Percentiles rank a stretch among this genome's conserved stretches.
Evolutionary conservation across 2,888 invertebrate species (phyloP).

Genomic region (Protophormia terraenovae): DNA sequence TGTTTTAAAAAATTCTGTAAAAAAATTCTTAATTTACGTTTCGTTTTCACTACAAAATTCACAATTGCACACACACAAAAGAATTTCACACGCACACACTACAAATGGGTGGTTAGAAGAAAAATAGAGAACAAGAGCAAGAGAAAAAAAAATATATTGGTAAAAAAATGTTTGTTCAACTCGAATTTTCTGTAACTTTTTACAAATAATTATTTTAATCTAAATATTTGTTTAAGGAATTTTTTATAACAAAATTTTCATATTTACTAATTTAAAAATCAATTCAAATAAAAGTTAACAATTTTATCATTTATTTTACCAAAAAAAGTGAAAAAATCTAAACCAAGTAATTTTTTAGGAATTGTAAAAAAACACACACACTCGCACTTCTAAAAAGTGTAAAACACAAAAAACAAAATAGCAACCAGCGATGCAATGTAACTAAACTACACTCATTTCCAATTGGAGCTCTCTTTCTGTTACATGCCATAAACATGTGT

Average conservation of each 20-base stretch:
- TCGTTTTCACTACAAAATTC: constrained; percentile 29
- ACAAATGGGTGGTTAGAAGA: constrained; percentile 52
- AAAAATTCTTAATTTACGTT: constrained; percentile 25
- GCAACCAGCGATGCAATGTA: constrained; percentile 52
- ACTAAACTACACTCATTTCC: constrained; percentile 12
- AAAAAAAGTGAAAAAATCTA: constrained; percentile 15
- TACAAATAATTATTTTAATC: neutral
- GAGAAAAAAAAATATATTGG: constrained; percentile 9
- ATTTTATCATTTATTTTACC: constrained; percentile 2
- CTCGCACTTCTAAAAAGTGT: neutral
- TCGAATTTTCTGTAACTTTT: constrained; percentile 23
- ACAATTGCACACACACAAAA: constrained; percentile 26
- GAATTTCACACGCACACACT: constrained; percentile 7
- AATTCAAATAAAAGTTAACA: neutral
- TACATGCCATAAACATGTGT: neutral
- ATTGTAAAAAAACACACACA: constrained; percentile 59
- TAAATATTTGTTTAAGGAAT: neutral
- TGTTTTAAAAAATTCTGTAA: constrained; percentile 16
- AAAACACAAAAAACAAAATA: constrained; percentile 57
- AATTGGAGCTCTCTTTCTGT: constrained; percentile 43
- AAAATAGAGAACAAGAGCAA: constrained; percentile 33
- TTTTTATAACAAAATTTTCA: neutral
- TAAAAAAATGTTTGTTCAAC: constrained; percentile 30
- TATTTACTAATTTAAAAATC: constrained; percentile 30
- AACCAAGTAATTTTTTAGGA: constrained; percentile 21